These are phyloP conservation scores for Rhingia rostrata DNA, from an alignment of 2,888 invertebrate genomes.

Conservation along the genomic window DNA sequence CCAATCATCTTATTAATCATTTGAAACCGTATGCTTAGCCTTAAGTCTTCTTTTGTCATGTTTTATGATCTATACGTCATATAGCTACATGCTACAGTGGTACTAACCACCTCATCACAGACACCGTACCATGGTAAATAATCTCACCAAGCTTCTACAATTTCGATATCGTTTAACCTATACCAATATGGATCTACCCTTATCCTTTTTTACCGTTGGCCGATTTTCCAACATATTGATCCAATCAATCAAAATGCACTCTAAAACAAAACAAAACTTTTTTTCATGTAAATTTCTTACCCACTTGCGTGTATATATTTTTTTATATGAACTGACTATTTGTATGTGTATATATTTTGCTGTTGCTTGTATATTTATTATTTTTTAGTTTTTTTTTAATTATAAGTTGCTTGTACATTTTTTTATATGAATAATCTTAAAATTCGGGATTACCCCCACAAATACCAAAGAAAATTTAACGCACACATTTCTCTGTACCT, in stretches of 20 bases:
- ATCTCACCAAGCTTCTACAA: no score
- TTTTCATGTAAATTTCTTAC: background rate
- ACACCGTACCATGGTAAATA: no score
- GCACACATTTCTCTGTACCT: constrained; percentile 49
- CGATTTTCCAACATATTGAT: background rate
- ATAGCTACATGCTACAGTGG: no score
- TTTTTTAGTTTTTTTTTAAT: background rate
- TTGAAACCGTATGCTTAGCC: no score
- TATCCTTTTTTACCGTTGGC: no score
- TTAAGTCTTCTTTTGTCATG: no score
- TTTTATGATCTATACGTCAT: no score
- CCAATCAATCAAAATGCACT: background rate
- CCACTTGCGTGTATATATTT: constrained; percentile 5
- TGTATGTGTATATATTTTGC: constrained; percentile 36
- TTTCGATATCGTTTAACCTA: no score
- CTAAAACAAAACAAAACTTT: constrained; percentile 1
- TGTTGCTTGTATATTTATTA: constrained; percentile 55
- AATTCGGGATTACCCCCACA: constrained; percentile 49
- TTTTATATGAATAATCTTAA: constrained; percentile 24
- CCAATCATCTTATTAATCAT: no score
- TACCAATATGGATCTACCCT: no score
- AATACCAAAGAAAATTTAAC: constrained; percentile 69
- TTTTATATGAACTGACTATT: background rate
- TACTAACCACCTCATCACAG: no score
- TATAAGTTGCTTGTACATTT: constrained; percentile 57